A percentile compares a stretch with the other conserved stretches of the same genome.
Evolutionary conservation across 64 coral and sea anemone species (phyloP).

Genomic region (Pachyseris speciosa): DNA sequence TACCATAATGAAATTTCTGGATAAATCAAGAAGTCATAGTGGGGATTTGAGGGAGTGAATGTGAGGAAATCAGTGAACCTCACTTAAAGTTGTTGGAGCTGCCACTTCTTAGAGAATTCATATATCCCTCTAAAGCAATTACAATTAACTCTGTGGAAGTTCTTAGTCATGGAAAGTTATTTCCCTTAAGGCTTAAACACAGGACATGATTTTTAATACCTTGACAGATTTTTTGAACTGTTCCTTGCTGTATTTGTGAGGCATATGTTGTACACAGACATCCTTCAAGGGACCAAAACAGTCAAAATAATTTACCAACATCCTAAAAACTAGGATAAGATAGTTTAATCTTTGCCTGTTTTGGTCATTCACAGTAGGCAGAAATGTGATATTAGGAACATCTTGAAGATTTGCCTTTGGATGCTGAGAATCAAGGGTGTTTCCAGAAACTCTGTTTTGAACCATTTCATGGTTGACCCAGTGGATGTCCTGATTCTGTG

Average conservation of each 20-base stretch:
- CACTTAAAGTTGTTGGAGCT: too few species aligned
- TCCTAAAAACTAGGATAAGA: slow-evolving; percentile 29
- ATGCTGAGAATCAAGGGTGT: neutral
- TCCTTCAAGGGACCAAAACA: slow-evolving; percentile 30
- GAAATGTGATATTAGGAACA: neutral
- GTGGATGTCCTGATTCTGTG: slow-evolving; percentile 34
- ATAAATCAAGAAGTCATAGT: too few species aligned
- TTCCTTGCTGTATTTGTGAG: slow-evolving; percentile 59
- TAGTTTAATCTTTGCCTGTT: slow-evolving; percentile 56
- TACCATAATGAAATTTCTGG: too few species aligned
- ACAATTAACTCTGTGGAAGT: too few species aligned
- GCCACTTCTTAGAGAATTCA: too few species aligned
- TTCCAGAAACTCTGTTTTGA: slow-evolving; percentile 37
- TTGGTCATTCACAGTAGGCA: slow-evolving; percentile 33
- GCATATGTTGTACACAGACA: slow-evolving; percentile 30
- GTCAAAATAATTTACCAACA: slow-evolving; percentile 34
- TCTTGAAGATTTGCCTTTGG: neutral
- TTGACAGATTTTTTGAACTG: slow-evolving; percentile 8
- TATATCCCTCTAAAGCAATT: too few species aligned
- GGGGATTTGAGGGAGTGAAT: too few species aligned
- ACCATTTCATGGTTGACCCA: slow-evolving; percentile 25
- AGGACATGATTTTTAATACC: neutral
- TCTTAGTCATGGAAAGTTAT: too few species aligned
- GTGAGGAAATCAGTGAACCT: too few species aligned
- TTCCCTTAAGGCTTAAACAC: too few species aligned